Evolutionary conservation across 2,113 vertebrate genomes (phyloP).

Genomic region (Alligator mississippiensis): DNA sequence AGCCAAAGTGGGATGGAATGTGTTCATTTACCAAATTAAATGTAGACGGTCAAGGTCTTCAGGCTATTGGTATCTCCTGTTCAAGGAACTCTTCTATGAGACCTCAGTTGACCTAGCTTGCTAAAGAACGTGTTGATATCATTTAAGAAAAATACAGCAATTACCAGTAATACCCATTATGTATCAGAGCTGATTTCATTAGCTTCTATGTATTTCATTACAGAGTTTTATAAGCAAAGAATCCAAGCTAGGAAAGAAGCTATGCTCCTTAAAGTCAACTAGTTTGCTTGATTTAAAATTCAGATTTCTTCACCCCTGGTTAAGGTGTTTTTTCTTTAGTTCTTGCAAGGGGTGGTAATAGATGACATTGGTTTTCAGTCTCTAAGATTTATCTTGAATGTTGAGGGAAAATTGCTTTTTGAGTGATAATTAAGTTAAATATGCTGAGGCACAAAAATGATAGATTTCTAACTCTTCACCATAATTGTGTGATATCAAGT

Average conservation of each 20-base stretch:
- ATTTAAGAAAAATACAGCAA: constrained; percentile 29
- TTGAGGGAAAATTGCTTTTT: constrained; percentile 13
- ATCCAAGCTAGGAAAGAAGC: constrained; percentile 28
- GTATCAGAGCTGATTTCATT: constrained; percentile 44
- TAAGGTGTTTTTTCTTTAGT: background rate
- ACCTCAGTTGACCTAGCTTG: constrained; percentile 1
- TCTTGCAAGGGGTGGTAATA: background rate
- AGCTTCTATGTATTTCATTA: constrained; percentile 4
- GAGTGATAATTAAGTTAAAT: constrained; percentile 43
- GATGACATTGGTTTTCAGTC: constrained; percentile 6
- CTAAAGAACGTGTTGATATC: constrained; percentile 28
- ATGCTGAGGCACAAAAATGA: background rate
- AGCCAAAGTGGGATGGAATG: background rate
- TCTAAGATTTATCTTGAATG: constrained; percentile 5
- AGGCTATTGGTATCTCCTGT: constrained; percentile 54
- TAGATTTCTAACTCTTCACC: constrained; percentile 22
- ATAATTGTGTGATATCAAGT: constrained; percentile 34
- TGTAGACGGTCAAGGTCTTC: constrained; percentile 21
- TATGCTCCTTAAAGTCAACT: constrained; percentile 40
- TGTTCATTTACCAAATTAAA: constrained; percentile 18
- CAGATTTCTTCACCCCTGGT: constrained; percentile 2
- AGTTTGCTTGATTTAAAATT: constrained; percentile 51
- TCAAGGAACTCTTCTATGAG: constrained; percentile 35
- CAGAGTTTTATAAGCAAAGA: background rate
- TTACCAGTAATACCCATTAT: constrained; percentile 22